Evolutionary conservation across 2,888 invertebrate genomes (phyloP).

Genomic region (Xestia xanthographa): DNA sequence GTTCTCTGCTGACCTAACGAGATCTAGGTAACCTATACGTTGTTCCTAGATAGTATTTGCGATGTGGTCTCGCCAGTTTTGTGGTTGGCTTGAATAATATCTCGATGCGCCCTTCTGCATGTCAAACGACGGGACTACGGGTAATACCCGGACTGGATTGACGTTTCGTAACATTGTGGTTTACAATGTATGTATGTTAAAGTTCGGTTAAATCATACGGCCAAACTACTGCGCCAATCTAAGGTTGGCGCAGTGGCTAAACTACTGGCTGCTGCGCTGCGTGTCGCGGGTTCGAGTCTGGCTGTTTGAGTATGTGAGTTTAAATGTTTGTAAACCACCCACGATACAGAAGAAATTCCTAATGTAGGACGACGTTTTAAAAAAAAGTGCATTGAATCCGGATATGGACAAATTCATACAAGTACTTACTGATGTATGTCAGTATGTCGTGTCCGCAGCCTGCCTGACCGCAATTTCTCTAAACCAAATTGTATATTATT

Average conservation of each 20-base stretch:
- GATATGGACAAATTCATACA: not conserved
- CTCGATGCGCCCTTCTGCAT: not conserved
- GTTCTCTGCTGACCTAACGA: not conserved
- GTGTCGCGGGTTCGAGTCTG: not conserved
- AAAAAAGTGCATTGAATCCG: not conserved
- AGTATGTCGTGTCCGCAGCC: not conserved
- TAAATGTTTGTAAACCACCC: not conserved
- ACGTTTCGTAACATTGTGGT: slow-evolving; percentile 5
- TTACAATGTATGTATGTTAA: not conserved
- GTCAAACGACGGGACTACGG: slow-evolving; percentile 25
- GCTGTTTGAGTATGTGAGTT: not conserved
- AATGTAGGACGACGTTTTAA: not conserved
- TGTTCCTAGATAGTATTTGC: slow-evolving; percentile 28
- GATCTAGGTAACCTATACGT: slow-evolving; percentile 24
- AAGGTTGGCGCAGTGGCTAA: not conserved
- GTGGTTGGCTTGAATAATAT: slow-evolving; percentile 38
- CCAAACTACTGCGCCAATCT: not conserved
- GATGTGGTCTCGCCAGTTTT: slow-evolving; percentile 24
- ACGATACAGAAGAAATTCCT: not conserved
- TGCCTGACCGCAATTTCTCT: not conserved
- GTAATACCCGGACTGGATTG: not conserved
- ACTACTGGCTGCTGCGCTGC: not conserved
- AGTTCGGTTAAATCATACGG: not conserved
- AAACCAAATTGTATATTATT: not conserved
- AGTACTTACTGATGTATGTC: not conserved